Conservation (phyloP, 2,113 vertebrate genomes). For the Chionis minor region DNA sequence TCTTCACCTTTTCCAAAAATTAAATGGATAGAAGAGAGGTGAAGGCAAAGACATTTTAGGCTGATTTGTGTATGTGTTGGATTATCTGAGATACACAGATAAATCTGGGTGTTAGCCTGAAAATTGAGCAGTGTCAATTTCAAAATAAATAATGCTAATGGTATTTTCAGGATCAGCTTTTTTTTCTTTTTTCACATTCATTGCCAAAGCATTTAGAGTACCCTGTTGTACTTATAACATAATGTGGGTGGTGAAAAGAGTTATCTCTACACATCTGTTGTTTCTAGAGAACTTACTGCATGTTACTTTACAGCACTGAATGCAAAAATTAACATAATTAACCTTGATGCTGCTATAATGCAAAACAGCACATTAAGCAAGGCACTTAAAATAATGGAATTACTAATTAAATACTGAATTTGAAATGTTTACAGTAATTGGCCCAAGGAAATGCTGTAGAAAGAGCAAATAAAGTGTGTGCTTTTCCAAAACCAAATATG, state of each 20-base stretch:
- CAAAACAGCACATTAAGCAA: neutral
- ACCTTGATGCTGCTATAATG: neutral
- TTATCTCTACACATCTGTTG: conserved; percentile 13
- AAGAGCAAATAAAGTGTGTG: neutral
- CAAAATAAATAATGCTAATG: conserved; percentile 77
- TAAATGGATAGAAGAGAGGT: conserved; percentile 60
- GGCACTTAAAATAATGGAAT: neutral
- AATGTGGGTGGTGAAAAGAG: conserved; percentile 64
- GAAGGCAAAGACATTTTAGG: conserved; percentile 52
- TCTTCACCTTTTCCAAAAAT: conserved; percentile 73
- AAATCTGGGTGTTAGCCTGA: conserved; percentile 71
- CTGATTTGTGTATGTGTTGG: conserved; percentile 52
- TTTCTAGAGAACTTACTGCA: conserved; percentile 48
- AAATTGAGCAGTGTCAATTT: conserved; percentile 71
- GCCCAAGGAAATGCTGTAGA: neutral
- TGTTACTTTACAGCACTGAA: neutral
- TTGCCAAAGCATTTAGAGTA: conserved; percentile 70
- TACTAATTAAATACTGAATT: conserved; percentile 23
- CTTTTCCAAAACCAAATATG: neutral
- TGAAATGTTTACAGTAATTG: conserved; percentile 1
- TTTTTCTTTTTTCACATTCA: conserved; percentile 48
- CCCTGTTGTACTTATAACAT: conserved; percentile 64
- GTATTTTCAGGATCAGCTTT: conserved; percentile 71
- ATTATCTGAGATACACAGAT: conserved; percentile 73
- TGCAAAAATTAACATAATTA: conserved; percentile 56